A percentile compares a stretch with the other conserved stretches of the same genome.
Conservation (phyloP, 2,113 vertebrate genomes). For the Thinocorus orbignyianus region DNA sequence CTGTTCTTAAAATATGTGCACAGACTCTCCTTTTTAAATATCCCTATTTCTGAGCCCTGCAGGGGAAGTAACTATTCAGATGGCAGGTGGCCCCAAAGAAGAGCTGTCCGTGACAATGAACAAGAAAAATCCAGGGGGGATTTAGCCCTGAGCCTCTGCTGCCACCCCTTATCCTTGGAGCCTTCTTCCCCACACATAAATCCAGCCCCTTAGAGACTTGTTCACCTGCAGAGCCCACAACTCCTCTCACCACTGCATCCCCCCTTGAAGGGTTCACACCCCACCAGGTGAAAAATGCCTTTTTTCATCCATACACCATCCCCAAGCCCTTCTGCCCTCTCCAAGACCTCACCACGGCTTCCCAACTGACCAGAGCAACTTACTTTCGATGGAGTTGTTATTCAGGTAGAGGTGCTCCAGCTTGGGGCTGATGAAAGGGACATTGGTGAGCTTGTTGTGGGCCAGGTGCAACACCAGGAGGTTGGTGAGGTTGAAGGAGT, state of each 20-base stretch:
- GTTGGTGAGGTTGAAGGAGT: conserved; percentile 90
- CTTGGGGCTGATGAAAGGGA: conserved; percentile 85
- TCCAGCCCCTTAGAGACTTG: neutral
- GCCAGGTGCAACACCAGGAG: conserved; percentile 93
- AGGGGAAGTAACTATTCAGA: neutral
- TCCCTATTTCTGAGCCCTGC: neutral
- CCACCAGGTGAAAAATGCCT: accelerated
- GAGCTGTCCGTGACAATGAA: neutral
- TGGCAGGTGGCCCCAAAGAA: neutral
- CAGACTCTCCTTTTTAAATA: neutral
- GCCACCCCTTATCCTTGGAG: neutral
- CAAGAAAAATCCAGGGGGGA: neutral
- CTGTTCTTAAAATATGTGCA: neutral
- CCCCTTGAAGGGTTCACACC: neutral
- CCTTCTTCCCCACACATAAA: neutral
- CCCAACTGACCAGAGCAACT: neutral
- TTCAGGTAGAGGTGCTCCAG: conserved; percentile 96
- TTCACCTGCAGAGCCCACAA: neutral
- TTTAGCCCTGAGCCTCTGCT: neutral
- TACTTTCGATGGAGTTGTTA: conserved; percentile 93
- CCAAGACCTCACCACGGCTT: neutral
- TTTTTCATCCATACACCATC: accelerated
- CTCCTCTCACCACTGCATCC: neutral
- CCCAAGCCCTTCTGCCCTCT: neutral
- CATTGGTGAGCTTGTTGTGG: conserved; percentile 88